Conservation (phyloP, 2,113 vertebrate genomes). For the Carettochelys insculpta region DNA sequence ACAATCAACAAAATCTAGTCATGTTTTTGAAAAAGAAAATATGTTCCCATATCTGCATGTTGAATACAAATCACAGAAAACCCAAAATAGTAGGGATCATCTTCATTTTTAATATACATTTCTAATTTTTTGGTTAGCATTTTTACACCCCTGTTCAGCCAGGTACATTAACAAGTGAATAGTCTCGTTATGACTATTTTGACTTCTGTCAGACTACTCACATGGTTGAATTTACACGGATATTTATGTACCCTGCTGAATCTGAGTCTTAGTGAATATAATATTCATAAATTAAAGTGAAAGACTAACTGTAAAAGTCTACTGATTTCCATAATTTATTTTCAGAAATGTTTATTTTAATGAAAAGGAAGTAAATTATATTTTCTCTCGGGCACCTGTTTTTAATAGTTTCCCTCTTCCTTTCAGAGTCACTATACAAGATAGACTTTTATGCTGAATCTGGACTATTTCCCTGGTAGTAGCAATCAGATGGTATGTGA, state of each 20-base stretch:
- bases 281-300: not conserved
- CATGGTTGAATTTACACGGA: not conserved
- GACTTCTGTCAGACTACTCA: not conserved
- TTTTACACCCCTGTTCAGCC: constrained; percentile 33
- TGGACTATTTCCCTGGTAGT: not conserved
- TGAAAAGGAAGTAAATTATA: not conserved
- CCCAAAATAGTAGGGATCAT: constrained; percentile 56
- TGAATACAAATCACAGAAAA: constrained; percentile 60
- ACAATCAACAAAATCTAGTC: constrained; percentile 69
- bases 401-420: not conserved
- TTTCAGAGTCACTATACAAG: not conserved
- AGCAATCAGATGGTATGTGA: not conserved
- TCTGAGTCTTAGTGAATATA: not conserved
- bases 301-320: not conserved
- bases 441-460: not conserved
- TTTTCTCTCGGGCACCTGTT: not conserved
- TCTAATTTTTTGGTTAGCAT: constrained; percentile 49
- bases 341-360: not conserved
- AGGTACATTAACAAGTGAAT: not conserved
- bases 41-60: constrained; percentile 58
- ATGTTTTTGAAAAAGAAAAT: constrained; percentile 67
- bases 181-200: constrained; percentile 28
- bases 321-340: not conserved
- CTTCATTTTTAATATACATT: constrained; percentile 42
- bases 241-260: not conserved